Percentiles rank a stretch among this genome's conserved stretches.
phyloP scores from a whole-genome alignment of 2,797 vertebrate genomes.

The Onychomys arenicola region DNA sequence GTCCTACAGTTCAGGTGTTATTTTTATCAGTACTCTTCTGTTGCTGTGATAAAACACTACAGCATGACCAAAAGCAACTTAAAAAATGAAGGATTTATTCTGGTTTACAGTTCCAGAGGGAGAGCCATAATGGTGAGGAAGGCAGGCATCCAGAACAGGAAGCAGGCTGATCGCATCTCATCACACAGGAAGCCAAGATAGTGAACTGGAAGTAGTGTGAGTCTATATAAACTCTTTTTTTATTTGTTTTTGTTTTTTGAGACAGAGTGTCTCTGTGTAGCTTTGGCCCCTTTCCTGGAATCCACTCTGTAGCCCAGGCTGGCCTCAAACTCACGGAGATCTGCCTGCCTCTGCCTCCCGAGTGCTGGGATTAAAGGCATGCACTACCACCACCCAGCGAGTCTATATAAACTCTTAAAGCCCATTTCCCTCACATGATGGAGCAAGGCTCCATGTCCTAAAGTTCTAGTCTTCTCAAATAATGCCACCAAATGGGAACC shows the following conservation, averaged over 20 bases:
- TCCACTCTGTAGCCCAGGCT: no score
- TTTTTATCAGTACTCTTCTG: neutral
- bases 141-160: neutral
- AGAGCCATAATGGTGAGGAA: neutral
- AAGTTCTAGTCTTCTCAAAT: neutral
- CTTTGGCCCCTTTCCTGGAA: no score
- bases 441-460: neutral
- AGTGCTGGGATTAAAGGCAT: no score
- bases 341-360: no score
- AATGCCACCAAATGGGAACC: no score
- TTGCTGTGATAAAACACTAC: neutral
- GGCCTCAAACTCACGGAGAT: no score
- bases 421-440: neutral
- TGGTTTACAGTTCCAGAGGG: neutral
- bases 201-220: neutral
- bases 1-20: rapidly evolving
- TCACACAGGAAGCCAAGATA: neutral
- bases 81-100: neutral
- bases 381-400: no score
- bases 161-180: neutral
- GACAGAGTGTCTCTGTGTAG: no score
- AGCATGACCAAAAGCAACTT: neutral
- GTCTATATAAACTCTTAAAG: neutral
- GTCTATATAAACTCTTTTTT: neutral
- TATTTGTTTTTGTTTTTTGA: no score